Percentiles rank a stretch among this genome's conserved stretches.
Evolutionary conservation across 2,113 vertebrate genomes (phyloP).

Genomic region (Choloepus hoffmanni): DNA sequence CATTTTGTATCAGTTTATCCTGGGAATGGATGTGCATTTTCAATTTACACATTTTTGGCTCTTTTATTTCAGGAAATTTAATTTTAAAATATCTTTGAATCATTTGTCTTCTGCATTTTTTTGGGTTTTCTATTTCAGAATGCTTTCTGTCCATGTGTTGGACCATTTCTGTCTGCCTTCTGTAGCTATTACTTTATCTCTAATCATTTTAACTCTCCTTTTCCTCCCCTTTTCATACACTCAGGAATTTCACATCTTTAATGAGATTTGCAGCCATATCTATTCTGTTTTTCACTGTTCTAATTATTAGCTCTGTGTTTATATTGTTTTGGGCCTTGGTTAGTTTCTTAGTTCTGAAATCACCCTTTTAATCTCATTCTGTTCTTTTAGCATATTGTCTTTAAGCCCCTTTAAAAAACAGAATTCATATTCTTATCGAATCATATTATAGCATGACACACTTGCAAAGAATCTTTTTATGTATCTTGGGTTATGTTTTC

Average conservation of each 20-base stretch:
- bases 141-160: background rate
- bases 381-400: background rate
- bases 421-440: background rate
- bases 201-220: background rate
- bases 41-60: background rate
- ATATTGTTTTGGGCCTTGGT: background rate
- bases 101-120: constrained; percentile 14
- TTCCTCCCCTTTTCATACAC: background rate
- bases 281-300: background rate
- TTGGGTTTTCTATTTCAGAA: constrained; percentile 41
- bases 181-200: background rate
- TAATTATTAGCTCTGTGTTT: constrained; percentile 10
- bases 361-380: constrained; percentile 6
- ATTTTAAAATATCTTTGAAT: constrained; percentile 53
- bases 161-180: constrained; percentile 17
- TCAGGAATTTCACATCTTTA: constrained; percentile 35
- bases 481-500: background rate
- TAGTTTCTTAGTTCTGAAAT: background rate
- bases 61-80: constrained; percentile 46
- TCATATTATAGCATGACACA: background rate
- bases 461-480: background rate
- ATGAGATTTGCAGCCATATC: constrained; percentile 50
- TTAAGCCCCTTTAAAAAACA: background rate
- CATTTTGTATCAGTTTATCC: background rate
- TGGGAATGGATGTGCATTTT: background rate